A percentile compares a stretch with the other conserved stretches of the same genome.
Evolutionary conservation across 2,113 vertebrate species (phyloP).

Genomic region (Anarrhichthys ocellatus): DNA sequence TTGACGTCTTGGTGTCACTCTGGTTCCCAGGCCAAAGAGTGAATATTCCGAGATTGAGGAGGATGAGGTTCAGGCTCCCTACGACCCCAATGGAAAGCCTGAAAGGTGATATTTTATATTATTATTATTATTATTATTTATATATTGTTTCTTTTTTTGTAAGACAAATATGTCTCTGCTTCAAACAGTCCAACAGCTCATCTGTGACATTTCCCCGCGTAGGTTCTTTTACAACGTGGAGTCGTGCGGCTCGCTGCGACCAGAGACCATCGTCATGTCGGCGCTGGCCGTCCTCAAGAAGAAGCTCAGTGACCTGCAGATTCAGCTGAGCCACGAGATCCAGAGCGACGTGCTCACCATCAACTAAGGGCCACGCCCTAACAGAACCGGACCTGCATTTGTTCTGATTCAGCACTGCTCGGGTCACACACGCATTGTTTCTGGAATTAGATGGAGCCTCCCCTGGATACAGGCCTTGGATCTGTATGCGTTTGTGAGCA

Average conservation of each 20-base stretch:
- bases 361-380: conserved; percentile 77
- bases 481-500: background rate
- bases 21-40: conserved; percentile 91
- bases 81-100: conserved; percentile 96
- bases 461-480: background rate
- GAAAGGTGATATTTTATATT: conserved; percentile 85
- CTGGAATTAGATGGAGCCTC: background rate
- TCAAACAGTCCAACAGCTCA: background rate
- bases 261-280: conserved; percentile 95
- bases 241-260: conserved; percentile 95
- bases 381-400: background rate
- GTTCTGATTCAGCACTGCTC: background rate
- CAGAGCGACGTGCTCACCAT: conserved; percentile 97
- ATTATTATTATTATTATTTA: no score
- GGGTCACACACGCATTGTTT: background rate
- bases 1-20: background rate
- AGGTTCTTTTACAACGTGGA: conserved; percentile 99
- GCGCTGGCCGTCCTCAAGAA: conserved; percentile 95
- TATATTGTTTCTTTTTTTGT: background rate
- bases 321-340: conserved; percentile 97
- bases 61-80: conserved; percentile 94
- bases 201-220: background rate
- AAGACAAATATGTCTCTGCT: background rate
- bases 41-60: conserved; percentile 98
- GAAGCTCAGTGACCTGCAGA: conserved; percentile 97